These are phyloP conservation scores for Hassar affinis DNA, from an alignment of 2,113 vertebrate genomes.

Conservation along the genomic window DNA sequence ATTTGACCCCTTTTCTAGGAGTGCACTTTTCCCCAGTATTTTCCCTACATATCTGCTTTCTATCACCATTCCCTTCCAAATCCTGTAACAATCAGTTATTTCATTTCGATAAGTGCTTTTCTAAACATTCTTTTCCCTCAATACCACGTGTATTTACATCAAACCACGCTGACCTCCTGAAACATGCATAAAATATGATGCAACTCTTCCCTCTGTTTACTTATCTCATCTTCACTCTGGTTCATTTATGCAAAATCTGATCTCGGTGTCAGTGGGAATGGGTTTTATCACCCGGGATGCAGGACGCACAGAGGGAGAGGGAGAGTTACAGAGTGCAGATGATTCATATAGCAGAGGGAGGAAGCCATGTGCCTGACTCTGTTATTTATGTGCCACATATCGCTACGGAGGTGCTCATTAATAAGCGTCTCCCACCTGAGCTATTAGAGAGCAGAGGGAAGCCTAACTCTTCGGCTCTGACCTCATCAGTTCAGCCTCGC, in stretches of 20 bases:
- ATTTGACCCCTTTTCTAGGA: neutral
- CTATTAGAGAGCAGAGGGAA: slow-evolving; percentile 52
- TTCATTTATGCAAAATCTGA: slow-evolving; percentile 37
- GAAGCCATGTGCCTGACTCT: slow-evolving; percentile 56
- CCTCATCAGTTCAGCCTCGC: slow-evolving; percentile 35
- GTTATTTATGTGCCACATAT: slow-evolving; percentile 75
- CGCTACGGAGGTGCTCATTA: slow-evolving; percentile 71
- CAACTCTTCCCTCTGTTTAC: slow-evolving; percentile 16
- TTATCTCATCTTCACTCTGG: slow-evolving; percentile 29
- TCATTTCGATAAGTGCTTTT: neutral
- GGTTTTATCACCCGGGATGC: slow-evolving; percentile 10
- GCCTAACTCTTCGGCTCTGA: slow-evolving; percentile 49
- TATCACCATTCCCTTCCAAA: no score
- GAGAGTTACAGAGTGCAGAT: slow-evolving; percentile 39
- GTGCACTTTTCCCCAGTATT: neutral
- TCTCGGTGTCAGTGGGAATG: slow-evolving; percentile 27
- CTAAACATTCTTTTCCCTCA: slow-evolving; percentile 3
- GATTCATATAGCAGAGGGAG: slow-evolving; percentile 50
- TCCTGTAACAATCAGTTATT: slow-evolving; percentile 1
- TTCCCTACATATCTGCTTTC: neutral
- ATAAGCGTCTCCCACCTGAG: slow-evolving; percentile 70
- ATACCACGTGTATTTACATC: neutral
- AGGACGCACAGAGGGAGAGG: neutral
- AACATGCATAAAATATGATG: slow-evolving; percentile 5
- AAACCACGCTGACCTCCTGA: neutral